Evolutionary conservation across 2,113 vertebrate species (phyloP).

Genomic region (Mobula birostris): DNA sequence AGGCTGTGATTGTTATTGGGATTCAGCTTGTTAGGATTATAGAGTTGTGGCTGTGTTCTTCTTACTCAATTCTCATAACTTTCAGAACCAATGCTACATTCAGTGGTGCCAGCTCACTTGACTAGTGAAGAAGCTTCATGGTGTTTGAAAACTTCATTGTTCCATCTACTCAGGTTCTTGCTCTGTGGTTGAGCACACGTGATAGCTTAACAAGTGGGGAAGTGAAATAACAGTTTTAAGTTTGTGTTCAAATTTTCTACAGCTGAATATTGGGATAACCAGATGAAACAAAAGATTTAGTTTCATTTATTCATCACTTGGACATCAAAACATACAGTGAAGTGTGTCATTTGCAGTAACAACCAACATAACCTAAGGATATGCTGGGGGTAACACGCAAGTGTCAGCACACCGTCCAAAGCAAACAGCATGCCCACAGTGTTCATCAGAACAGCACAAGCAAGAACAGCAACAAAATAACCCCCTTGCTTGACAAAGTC

Average conservation of each 20-base stretch:
- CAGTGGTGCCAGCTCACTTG: neutral
- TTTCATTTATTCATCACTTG: too few relatives aligned
- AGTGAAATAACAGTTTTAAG: neutral
- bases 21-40: neutral
- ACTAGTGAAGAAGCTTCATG: neutral
- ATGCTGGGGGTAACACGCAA: too few relatives aligned
- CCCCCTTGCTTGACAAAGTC: neutral
- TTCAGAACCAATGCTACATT: neutral
- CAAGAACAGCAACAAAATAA: too few relatives aligned
- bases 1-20: too few relatives aligned
- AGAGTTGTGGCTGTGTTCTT: neutral
- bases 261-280: neutral
- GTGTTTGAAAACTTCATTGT: neutral
- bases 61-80: neutral
- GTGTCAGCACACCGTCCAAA: too few relatives aligned
- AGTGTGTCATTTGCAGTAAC: too few relatives aligned
- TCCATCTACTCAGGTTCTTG: neutral
- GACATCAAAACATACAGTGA: too few relatives aligned
- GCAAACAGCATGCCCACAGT: too few relatives aligned
- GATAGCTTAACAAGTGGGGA: neutral
- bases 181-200: neutral
- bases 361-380: too few relatives aligned
- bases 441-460: too few relatives aligned
- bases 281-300: neutral
- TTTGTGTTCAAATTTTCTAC: neutral